A percentile compares a stretch with the other conserved stretches of the same genome.
Evolutionary conservation across 2,888 invertebrate genomes (phyloP).

Genomic region (Linnaemya tessellans): DNA sequence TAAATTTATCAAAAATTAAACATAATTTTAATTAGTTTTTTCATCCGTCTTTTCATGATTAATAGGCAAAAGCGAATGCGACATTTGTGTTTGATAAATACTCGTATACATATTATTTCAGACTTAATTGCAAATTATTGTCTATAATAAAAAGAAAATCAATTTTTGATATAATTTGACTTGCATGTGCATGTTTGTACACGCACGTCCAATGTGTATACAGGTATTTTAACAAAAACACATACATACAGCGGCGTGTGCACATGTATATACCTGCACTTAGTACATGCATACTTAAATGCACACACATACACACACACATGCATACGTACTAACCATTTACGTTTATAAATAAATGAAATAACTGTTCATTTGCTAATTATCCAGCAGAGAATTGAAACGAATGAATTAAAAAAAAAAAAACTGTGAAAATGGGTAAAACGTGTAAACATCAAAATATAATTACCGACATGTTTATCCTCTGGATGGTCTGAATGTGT

Average conservation of each 20-base stretch:
- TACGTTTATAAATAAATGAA: slow-evolving; percentile 56
- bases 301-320: background rate
- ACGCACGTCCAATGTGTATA: background rate
- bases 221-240: no score
- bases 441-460: slow-evolving; percentile 75
- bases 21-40: slow-evolving; percentile 44
- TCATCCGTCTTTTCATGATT: slow-evolving; percentile 11
- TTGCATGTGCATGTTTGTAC: slow-evolving; percentile 16
- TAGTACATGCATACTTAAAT: background rate
- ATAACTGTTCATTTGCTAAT: slow-evolving; percentile 68
- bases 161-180: slow-evolving; percentile 50
- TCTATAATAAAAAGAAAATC: slow-evolving; percentile 28
- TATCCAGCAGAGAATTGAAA: slow-evolving; percentile 71
- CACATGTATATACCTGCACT: background rate
- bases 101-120: slow-evolving; percentile 9
- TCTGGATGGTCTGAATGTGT: slow-evolving; percentile 63
- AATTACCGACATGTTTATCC: slow-evolving; percentile 73
- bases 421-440: slow-evolving; percentile 74
- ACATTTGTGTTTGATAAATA: slow-evolving; percentile 21
- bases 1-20: slow-evolving; percentile 22
- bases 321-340: background rate
- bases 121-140: slow-evolving; percentile 43
- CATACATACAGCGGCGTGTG: no score
- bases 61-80: slow-evolving; percentile 37
- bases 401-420: slow-evolving; percentile 37